phyloP scores from a whole-genome alignment of 2,113 vertebrate species.

The Siphamia tubifer region DNA sequence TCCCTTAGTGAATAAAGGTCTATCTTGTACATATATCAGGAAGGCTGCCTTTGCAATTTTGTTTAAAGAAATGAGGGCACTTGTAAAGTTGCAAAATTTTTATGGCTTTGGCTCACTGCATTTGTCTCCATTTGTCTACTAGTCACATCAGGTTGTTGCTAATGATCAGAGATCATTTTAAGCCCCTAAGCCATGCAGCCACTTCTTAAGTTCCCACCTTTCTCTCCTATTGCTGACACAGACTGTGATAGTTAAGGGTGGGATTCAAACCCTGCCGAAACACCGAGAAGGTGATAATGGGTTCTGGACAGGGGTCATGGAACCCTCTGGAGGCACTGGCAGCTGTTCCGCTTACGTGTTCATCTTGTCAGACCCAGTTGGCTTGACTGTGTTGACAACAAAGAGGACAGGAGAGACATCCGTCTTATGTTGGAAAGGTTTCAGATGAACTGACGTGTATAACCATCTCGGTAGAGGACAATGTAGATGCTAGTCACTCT shows the following conservation, averaged over 20 bases:
- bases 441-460: conserved; percentile 29
- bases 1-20: background rate
- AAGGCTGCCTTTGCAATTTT: conserved; percentile 1
- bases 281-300: conserved; percentile 68
- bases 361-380: conserved; percentile 13
- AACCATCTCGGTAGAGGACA: conserved; percentile 15
- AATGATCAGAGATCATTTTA: conserved; percentile 23
- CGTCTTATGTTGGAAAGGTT: conserved; percentile 23
- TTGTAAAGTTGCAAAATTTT: conserved; percentile 9
- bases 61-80: background rate
- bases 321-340: conserved; percentile 9
- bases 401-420: conserved; percentile 41
- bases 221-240: conserved; percentile 40
- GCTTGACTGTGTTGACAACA: conserved; percentile 37
- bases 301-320: conserved; percentile 52
- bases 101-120: conserved; percentile 7
- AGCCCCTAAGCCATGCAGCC: background rate
- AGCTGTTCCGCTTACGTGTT: conserved; percentile 49
- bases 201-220: conserved; percentile 43
- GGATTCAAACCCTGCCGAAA: conserved; percentile 39
- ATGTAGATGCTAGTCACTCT: conserved; percentile 10
- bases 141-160: conserved; percentile 27
- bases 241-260: background rate
- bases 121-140: conserved; percentile 1
- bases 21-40: background rate